phyloP scores from a whole-genome alignment of 2,888 invertebrate genomes.

The Eristalis tenax region DNA sequence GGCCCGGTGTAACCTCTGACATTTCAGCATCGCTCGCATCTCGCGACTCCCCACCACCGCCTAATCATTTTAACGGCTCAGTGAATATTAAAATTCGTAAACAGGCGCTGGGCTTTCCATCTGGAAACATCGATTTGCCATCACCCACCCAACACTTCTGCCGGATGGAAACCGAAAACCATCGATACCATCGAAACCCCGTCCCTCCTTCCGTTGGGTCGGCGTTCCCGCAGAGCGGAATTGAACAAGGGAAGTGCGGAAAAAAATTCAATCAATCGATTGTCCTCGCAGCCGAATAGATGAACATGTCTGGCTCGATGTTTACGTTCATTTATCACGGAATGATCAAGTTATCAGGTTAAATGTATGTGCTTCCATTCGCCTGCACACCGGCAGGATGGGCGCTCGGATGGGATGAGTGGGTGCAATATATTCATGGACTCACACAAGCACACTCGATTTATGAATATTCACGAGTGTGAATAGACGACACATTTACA shows the following conservation, averaged over 20 bases:
- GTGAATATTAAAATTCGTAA: slow-evolving; percentile 1
- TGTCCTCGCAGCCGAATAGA: slow-evolving; percentile 17
- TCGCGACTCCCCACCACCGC: background rate
- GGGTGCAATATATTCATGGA: slow-evolving; percentile 5
- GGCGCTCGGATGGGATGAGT: background rate
- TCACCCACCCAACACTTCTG: background rate
- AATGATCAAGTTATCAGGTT: slow-evolving; percentile 41
- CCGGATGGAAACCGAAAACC: background rate
- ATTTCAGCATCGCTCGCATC: slow-evolving; percentile 13
- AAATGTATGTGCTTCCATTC: slow-evolving; percentile 22
- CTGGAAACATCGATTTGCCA: background rate
- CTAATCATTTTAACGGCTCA: background rate
- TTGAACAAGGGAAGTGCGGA: slow-evolving; percentile 4
- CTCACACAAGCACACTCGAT: background rate
- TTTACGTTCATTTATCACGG: slow-evolving; percentile 41
- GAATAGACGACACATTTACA: slow-evolving; percentile 1
- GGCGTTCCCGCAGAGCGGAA: background rate
- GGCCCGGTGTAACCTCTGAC: background rate
- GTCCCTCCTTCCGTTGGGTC: background rate
- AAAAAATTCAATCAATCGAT: slow-evolving; percentile 50
- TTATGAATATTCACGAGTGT: slow-evolving; percentile 23
- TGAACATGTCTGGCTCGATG: background rate
- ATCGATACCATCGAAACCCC: background rate
- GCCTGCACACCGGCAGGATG: background rate
- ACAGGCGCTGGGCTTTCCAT: background rate